Percentiles rank a stretch among this genome's conserved stretches.
Conservation (phyloP, 2,113 vertebrate genomes). For the Morphnarchus princeps region DNA sequence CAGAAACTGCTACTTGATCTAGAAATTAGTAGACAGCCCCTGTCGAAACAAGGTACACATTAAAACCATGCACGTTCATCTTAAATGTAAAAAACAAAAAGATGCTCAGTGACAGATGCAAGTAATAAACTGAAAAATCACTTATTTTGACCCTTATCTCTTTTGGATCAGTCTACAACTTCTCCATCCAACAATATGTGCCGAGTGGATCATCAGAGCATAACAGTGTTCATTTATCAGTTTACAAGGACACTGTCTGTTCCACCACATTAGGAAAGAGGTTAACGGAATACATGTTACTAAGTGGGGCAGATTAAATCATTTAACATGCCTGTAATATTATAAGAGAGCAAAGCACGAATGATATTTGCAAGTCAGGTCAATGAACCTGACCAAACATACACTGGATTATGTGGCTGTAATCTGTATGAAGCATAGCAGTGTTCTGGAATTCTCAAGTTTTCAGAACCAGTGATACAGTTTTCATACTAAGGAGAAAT, state of each 20-base stretch:
- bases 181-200: background rate
- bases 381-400: background rate
- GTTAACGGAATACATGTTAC: background rate
- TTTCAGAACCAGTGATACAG: background rate
- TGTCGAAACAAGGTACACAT: background rate
- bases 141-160: background rate
- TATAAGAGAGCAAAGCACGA: background rate
- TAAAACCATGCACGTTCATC: background rate
- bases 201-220: background rate
- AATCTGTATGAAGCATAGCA: background rate
- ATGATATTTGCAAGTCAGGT: background rate
- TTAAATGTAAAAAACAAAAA: background rate
- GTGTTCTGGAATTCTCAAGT: background rate
- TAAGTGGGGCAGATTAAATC: background rate
- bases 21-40: background rate
- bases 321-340: background rate
- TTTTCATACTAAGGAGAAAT: background rate
- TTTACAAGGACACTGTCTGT: background rate
- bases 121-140: background rate
- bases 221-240: background rate
- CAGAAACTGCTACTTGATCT: background rate
- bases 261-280: background rate
- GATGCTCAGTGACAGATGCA: background rate
- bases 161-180: slow-evolving; percentile 1
- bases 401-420: background rate